These are phyloP conservation scores for Coreoperca whiteheadi DNA, from an alignment of 2,113 vertebrate genomes.

Conservation along the genomic window DNA sequence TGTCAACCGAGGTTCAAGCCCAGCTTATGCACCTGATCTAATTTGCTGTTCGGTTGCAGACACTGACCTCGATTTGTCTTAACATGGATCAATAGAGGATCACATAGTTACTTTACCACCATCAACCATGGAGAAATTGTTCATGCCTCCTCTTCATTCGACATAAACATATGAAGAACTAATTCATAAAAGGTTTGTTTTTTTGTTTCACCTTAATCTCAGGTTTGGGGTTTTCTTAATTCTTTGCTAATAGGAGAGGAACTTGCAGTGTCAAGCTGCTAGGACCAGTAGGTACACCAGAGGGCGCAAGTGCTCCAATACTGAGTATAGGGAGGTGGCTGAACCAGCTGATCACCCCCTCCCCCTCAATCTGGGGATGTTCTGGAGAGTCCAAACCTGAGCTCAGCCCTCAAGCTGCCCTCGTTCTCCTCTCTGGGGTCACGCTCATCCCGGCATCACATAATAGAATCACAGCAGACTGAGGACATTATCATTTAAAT, in stretches of 20 bases:
- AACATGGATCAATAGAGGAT: neutral
- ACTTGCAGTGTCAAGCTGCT: slow-evolving; percentile 8
- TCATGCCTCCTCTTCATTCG: neutral
- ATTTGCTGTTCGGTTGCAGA: neutral
- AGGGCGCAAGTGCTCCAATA: slow-evolving; percentile 68
- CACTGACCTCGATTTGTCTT: neutral
- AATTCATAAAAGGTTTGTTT: neutral
- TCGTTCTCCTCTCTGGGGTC: slow-evolving; percentile 20
- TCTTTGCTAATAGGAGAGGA: neutral
- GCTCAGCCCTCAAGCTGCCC: slow-evolving; percentile 15
- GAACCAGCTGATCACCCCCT: slow-evolving; percentile 27
- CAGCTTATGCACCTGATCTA: neutral
- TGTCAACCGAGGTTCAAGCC: neutral
- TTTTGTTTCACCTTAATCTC: neutral
- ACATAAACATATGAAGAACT: neutral
- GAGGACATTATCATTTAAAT: slow-evolving; percentile 53
- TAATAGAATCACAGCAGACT: slow-evolving; percentile 17
- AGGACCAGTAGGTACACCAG: slow-evolving; percentile 54
- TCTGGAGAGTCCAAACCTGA: slow-evolving; percentile 34
- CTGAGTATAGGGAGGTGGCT: slow-evolving; percentile 17
- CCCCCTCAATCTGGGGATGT: slow-evolving; percentile 4
- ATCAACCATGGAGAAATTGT: neutral
- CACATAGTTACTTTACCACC: neutral
- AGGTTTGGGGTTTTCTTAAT: neutral
- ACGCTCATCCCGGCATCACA: slow-evolving; percentile 14